A percentile compares a stretch with the other conserved stretches of the same genome.
Conservation (phyloP, 2,113 vertebrate genomes). For the Labrus mixtus region DNA sequence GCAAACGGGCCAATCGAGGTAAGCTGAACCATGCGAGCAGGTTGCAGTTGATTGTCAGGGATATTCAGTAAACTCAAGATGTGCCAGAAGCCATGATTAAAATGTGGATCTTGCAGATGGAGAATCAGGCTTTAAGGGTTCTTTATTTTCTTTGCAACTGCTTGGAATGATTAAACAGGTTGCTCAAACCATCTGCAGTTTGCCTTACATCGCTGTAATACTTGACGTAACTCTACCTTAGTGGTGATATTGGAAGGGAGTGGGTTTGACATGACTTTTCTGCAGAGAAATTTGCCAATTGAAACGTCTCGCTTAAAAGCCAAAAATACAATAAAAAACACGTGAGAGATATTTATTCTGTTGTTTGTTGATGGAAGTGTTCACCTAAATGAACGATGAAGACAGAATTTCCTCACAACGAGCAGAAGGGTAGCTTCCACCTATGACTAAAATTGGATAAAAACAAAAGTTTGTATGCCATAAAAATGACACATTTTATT, state of each 20-base stretch:
- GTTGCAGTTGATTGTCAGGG: constrained; percentile 47
- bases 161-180: constrained; percentile 21
- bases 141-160: constrained; percentile 52
- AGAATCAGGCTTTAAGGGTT: constrained; percentile 45
- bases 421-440: too few species aligned
- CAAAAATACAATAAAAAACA: too few species aligned
- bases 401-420: too few species aligned
- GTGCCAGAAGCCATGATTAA: constrained; percentile 38
- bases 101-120: constrained; percentile 50
- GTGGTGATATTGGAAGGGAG: background rate
- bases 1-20: constrained; percentile 38
- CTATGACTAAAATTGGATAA: too few species aligned
- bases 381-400: too few species aligned
- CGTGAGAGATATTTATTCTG: too few species aligned
- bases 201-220: constrained; percentile 3
- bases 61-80: constrained; percentile 38
- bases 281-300: constrained; percentile 2
- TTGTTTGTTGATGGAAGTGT: too few species aligned
- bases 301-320: too few species aligned
- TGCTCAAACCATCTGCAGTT: constrained; percentile 49
- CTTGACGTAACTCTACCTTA: background rate
- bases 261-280: too few species aligned
- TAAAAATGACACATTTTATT: too few species aligned
- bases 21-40: constrained; percentile 53
- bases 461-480: too few species aligned